Base-by-base conservation (phyloP, 1,140 invertebrate species). In the Dreissena polymorpha region DNA sequence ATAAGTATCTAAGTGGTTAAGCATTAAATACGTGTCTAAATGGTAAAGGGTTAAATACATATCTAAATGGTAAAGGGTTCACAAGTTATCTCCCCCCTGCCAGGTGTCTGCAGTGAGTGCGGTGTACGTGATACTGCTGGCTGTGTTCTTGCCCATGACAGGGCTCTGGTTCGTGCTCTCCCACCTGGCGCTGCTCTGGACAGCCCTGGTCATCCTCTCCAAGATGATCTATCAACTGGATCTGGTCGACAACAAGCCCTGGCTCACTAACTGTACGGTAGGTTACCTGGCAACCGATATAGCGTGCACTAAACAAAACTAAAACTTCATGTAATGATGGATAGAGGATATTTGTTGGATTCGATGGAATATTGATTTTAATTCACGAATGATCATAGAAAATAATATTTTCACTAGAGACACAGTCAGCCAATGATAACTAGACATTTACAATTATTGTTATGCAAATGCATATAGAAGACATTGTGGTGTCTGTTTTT, bases 211-310 rank as follows among this genome's bases (percentile, higher is more conserved):
- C 23, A 94, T 99, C 77, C 94, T 99, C 68, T 94, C 95, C 0
- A 97, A 98, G 92, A 99, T 99, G 98, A 95, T 99, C 14, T 99
- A 98, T 92, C 98, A 99, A 94, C 97, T 99, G 71, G 94, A 97
- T 65, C 97, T 98, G 87, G 96, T 99, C 68, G 93, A 96, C 21
- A 76, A 76, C 50, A 83, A 53, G 23, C 86, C 94, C 63, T 97
- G 96, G 94, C 94, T 96, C 76, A 95, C 96, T 0, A 96, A 96
- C 90, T 99, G 98, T 92, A 94, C 94, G 27, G 95, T 23, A 73
- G 10, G 23, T 55, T 39, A 14, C n/a, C 14, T 70, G 5, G 60
- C 2, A 63, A 23, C 18, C 23, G 10, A 63, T 5, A 2, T 5
- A 23, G 21, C 25, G 1, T 25, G 14, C 18, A 68, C 6, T 16